Percentiles rank a stretch among this genome's conserved stretches.
phyloP scores from a whole-genome alignment of 64 coral and sea anemone genomes.

The Pocillopora verrucosa region DNA sequence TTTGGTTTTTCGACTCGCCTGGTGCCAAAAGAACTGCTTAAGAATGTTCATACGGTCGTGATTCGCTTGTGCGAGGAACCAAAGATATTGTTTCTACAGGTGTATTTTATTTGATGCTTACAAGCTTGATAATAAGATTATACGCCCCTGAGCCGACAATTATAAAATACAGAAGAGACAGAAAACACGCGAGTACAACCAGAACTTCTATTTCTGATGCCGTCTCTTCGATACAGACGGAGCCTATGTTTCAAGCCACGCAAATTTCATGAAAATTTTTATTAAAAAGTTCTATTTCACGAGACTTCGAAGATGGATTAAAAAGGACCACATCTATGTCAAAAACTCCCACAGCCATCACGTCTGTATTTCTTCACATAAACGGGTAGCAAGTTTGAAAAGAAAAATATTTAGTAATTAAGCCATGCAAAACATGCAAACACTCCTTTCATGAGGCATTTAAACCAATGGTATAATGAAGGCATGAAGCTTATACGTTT shows the following conservation, averaged over 20 bases:
- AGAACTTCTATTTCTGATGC: not conserved
- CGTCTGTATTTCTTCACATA: not conserved
- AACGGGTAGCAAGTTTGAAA: not conserved
- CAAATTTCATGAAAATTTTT: not conserved
- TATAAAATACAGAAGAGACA: not conserved
- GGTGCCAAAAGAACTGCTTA: not conserved
- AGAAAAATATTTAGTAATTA: slow-evolving; percentile 28
- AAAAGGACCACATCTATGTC: not conserved
- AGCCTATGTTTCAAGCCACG: not conserved
- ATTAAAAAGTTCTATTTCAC: not conserved
- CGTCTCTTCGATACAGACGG: not conserved
- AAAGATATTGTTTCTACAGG: slow-evolving; percentile 11
- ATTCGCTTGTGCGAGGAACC: slow-evolving; percentile 3
- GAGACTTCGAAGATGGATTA: not conserved
- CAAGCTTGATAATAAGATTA: slow-evolving; percentile 26
- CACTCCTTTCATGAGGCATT: not conserved
- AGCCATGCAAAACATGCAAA: not conserved
- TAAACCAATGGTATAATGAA: slow-evolving; percentile 7
- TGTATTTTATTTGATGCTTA: slow-evolving; percentile 11
- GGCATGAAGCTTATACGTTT: not conserved
- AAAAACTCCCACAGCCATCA: not conserved
- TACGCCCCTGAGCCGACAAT: slow-evolving; percentile 19
- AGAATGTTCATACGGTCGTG: not conserved
- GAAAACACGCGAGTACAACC: not conserved
- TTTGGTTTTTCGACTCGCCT: not conserved